Evolutionary conservation across 2,888 invertebrate genomes (phyloP).

Genomic region (Leptinotarsa peninsularis): DNA sequence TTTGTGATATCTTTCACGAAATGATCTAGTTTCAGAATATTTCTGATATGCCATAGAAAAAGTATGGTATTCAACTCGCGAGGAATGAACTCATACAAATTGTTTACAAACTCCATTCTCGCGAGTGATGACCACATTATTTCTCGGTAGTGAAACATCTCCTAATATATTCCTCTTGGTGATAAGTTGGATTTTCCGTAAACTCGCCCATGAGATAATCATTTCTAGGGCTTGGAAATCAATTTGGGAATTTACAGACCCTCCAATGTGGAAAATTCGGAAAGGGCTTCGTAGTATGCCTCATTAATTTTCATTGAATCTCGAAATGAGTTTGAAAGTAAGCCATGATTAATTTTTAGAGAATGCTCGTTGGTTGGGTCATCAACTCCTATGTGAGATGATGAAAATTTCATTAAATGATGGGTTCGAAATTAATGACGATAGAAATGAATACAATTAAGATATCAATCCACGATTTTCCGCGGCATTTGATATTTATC

Average conservation of each 20-base stretch:
- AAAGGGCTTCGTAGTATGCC: neutral
- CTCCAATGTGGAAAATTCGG: neutral
- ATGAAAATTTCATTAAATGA: neutral
- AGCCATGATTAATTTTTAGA: neutral
- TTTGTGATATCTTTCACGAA: no score
- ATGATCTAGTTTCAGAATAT: no score
- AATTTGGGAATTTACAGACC: neutral
- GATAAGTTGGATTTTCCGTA: neutral
- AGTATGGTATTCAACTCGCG: no score
- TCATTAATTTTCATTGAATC: conserved; percentile 5
- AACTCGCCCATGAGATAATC: neutral
- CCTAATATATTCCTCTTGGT: neutral
- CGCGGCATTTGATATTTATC: no score
- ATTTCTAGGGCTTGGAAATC: neutral
- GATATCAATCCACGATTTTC: no score
- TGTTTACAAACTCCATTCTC: no score
- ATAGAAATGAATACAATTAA: no score
- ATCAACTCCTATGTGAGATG: neutral
- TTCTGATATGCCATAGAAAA: no score
- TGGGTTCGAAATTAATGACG: neutral
- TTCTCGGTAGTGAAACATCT: neutral
- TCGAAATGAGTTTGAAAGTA: neutral
- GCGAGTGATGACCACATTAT: no score
- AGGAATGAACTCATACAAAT: no score
- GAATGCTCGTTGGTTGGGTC: neutral